A percentile compares a stretch with the other conserved stretches of the same genome.
These are phyloP conservation scores for Dolichopus griseipennis DNA, from an alignment of 2,888 invertebrate species.

Conservation along the genomic window DNA sequence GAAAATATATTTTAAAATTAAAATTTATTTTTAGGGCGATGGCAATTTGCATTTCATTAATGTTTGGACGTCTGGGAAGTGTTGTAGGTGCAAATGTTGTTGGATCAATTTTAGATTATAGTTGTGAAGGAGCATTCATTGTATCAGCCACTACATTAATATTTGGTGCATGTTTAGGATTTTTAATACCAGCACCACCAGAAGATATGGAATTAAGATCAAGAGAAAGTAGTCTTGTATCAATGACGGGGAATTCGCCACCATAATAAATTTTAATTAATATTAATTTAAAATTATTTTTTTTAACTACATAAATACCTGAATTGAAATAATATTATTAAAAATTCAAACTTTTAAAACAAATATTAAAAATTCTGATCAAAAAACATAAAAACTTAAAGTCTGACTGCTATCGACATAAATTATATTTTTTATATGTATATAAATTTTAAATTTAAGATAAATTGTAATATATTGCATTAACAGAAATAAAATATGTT, in stretches of 20 bases:
- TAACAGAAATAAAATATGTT: too few relatives aligned
- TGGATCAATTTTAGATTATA: conserved; percentile 42
- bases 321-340: too few relatives aligned
- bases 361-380: too few relatives aligned
- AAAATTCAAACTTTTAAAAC: too few relatives aligned
- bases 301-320: too few relatives aligned
- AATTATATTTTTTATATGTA: too few relatives aligned
- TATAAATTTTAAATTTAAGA: too few relatives aligned
- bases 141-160: conserved; percentile 29
- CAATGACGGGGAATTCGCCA: conserved; percentile 31
- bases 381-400: too few relatives aligned
- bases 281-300: not conserved
- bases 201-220: conserved; percentile 19
- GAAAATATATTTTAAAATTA: not conserved
- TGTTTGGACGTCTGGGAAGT: conserved; percentile 47
- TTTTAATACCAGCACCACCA: conserved; percentile 27
- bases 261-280: not conserved
- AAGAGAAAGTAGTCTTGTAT: conserved; percentile 28
- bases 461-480: too few relatives aligned
- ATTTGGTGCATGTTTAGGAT: conserved; percentile 28
- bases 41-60: conserved; percentile 47
- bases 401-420: too few relatives aligned
- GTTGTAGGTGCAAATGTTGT: conserved; percentile 45
- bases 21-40: conserved; percentile 39
- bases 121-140: conserved; percentile 43